Base-by-base conservation (phyloP, 2,888 invertebrate genomes). In the Agonopterix arenella region DNA sequence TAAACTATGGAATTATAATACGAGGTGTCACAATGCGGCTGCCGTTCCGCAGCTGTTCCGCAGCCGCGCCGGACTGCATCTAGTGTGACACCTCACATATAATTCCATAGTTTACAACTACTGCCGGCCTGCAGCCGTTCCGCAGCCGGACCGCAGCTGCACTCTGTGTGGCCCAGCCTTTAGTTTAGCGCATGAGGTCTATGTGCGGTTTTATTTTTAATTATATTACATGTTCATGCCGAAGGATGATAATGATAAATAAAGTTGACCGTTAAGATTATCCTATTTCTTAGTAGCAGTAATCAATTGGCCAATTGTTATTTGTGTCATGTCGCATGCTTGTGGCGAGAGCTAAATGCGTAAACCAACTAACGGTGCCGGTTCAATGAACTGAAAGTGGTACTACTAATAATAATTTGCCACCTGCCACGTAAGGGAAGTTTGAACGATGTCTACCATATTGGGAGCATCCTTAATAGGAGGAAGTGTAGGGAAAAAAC, bases 331-430 rank as follows among this genome's bases (percentile, higher is more conserved):
- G 84, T 79, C 74, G 71, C 73, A 65, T 62, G 68, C 67, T 67
- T 57, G 63, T 62, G 72, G 78, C 75, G 77, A 82, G 80, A 84
- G 65, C 81, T 81, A 77, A 80, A 82, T 81, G 81, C 80, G 83
- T 84, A 76, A 80, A 82, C 66, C 70, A 68, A 66, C 66, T 86
- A 88, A 88, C 88, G 86, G 88, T 83, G 74, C 72, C 77, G 64
- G 86, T 85, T 88, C 86, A 84, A 70, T 73, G 86, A 80, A 84
- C 88, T 69, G 80, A 81, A 83, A 80, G 80, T 80, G 79, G 75
- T 72, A 62, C 68, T 74, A 67, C 71, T 77, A 83, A 84, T 84
- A 84, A 85, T 84, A 85, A 81, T 80, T 66, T 66, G 68, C 74
- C 83, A 84, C 80, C 79, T 82, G 82, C 72, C 75, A 61, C 62